Percentiles rank a stretch among this genome's conserved stretches.
phyloP scores from a whole-genome alignment of 2,113 vertebrate genomes.

The Psilopsiagon aurifrons region DNA sequence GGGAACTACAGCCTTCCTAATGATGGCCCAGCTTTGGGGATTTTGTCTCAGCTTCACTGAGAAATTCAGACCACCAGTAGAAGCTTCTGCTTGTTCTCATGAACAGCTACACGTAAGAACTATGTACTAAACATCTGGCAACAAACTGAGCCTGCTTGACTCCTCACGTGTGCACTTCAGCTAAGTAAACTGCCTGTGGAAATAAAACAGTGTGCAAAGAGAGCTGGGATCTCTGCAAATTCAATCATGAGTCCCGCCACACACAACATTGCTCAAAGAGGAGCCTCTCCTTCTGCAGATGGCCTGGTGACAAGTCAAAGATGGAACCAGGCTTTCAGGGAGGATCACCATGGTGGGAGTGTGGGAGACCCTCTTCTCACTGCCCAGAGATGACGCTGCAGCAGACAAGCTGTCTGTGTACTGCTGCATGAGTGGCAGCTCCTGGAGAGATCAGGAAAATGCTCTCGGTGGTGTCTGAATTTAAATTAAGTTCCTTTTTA shows the following conservation, averaged over 20 bases:
- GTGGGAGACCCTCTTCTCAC: background rate
- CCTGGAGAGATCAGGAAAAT: background rate
- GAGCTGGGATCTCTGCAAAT: background rate
- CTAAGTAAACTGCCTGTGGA: background rate
- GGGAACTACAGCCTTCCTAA: background rate
- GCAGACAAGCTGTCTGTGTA: background rate
- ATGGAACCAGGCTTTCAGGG: fast-evolving
- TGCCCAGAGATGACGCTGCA: background rate
- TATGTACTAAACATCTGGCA: background rate
- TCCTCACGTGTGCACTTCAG: background rate
- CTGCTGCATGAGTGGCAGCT: fast-evolving
- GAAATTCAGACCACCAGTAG: background rate
- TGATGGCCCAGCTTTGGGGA: background rate
- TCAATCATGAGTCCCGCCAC: background rate
- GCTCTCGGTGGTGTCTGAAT: background rate
- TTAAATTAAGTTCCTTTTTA: background rate
- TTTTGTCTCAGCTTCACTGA: background rate
- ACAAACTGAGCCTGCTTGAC: background rate
- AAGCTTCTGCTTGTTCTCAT: background rate
- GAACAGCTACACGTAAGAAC: background rate
- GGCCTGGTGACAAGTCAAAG: background rate
- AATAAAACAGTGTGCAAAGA: fast-evolving
- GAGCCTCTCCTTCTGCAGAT: background rate
- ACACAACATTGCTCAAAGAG: background rate
- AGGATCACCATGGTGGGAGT: background rate